phyloP scores from a whole-genome alignment of 37 sponge, comb jelly and placozoan species.

The Hexactinellida sp. region DNA sequence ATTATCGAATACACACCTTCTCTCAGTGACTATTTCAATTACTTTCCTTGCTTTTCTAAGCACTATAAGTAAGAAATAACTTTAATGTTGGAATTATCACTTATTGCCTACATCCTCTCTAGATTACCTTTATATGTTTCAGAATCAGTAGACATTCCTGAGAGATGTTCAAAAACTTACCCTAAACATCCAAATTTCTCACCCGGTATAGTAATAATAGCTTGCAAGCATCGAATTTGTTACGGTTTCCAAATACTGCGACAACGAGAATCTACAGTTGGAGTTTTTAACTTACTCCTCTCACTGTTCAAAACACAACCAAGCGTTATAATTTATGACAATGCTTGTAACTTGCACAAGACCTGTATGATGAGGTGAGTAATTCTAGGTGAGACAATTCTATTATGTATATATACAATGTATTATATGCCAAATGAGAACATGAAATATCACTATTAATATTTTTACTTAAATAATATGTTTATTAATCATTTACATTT shows the following conservation, averaged over 20 bases:
- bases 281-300: background rate
- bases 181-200: background rate
- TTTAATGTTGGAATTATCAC: background rate
- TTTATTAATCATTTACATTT: too few relatives aligned
- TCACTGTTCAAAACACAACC: background rate
- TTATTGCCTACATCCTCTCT: background rate
- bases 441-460: too few relatives aligned
- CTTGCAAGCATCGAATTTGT: too few relatives aligned
- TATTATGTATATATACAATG: too few relatives aligned
- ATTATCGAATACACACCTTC: background rate
- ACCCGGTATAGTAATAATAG: background rate
- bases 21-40: background rate
- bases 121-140: background rate
- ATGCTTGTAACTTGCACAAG: background rate
- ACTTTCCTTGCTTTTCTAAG: background rate
- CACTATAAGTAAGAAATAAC: background rate
- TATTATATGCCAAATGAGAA: too few relatives aligned
- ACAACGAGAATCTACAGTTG: background rate
- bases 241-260: background rate
- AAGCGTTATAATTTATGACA: too few relatives aligned
- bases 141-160: background rate
- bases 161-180: background rate
- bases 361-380: background rate
- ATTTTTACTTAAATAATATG: too few relatives aligned
- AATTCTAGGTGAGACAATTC: too few relatives aligned